Evolutionary conservation across 2,113 vertebrate genomes (phyloP), one percentile per base, ranked within the genome.

Genomic region (Sapayoa aenigma): DNA sequence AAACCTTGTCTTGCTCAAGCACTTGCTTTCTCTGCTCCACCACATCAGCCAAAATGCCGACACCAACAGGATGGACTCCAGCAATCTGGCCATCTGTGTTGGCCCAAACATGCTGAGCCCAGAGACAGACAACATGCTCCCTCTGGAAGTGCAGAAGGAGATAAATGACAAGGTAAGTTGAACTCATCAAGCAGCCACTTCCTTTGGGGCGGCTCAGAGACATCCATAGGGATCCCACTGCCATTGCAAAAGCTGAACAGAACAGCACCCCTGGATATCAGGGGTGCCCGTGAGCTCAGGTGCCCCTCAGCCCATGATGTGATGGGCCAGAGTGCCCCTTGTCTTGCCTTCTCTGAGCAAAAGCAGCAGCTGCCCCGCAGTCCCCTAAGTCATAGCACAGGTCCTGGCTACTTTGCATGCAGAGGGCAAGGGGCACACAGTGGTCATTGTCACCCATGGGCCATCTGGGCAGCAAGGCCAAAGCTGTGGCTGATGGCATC

Each of bases 41-140:
- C 98, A 98, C 91, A 98, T 99, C 96, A 98, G 98, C 49, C 97
- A 98, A 84, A 98, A 84, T 1, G 93, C 98, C 0, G 87, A 98
- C 33, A 89, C 90, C 92, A 99, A 95, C 98, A 99, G 97, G 97
- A 99, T 99, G 99, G 98, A 98, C 53, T 98, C 98, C 68, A 94
- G 95, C 95, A 99, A 99, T 69, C 96, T 99, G 41, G 99, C 99
- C 9, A 98, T 99, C 95, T 99, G 99, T 78, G 95, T 99, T 6
- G 99, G 98, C 4, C 99, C 99, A 58, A 99, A 98, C 3, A 96
- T 99, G 97, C 98, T 99, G 96, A 97, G 97, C 94, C 96, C 95
- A 25, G 93, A 87, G 16, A 75, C 11, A 0, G 97, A 98, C 42
- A 97, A 77, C 42, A 18, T 1, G 1, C 94, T 98, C 9, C 94